Conservation (phyloP, 2,888 invertebrate genomes). For the Punctoribates punctum region DNA sequence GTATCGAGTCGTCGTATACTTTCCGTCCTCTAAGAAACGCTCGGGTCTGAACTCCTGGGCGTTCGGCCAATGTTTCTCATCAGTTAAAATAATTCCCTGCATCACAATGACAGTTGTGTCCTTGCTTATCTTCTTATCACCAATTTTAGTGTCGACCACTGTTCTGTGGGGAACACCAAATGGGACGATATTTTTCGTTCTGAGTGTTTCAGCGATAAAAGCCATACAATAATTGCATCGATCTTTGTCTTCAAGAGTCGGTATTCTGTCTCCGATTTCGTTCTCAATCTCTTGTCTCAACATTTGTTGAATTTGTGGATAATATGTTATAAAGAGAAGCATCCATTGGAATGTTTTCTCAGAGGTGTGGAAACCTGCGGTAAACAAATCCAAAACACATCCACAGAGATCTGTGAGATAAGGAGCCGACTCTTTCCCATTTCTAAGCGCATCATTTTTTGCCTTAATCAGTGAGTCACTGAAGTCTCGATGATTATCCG, state of each 20-base stretch:
- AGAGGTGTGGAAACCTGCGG: not conserved
- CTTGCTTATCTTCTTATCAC: not conserved
- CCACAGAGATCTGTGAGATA: not conserved
- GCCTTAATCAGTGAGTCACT: not conserved
- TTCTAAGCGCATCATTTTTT: not conserved
- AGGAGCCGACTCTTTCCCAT: not conserved
- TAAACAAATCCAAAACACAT: not conserved
- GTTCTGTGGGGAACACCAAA: not conserved
- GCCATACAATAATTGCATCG: not conserved
- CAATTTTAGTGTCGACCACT: not conserved
- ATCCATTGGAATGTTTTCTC: not conserved
- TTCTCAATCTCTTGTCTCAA: conserved; percentile 17
- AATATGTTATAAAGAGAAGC: not conserved
- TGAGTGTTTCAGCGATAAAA: conserved; percentile 15
- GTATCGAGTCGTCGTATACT: not conserved
- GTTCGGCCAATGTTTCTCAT: not conserved
- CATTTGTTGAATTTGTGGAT: not conserved
- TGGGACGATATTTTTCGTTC: not conserved
- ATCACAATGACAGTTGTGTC: not conserved
- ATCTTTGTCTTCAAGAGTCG: not conserved
- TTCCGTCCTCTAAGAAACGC: not conserved
- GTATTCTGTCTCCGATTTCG: not conserved
- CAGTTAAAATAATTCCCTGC: not conserved
- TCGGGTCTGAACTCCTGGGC: conserved; percentile 21
- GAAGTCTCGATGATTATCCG: not conserved